Evolutionary conservation across 2,797 vertebrate genomes (phyloP).

Genomic region (Pseudochromis fuscus): DNA sequence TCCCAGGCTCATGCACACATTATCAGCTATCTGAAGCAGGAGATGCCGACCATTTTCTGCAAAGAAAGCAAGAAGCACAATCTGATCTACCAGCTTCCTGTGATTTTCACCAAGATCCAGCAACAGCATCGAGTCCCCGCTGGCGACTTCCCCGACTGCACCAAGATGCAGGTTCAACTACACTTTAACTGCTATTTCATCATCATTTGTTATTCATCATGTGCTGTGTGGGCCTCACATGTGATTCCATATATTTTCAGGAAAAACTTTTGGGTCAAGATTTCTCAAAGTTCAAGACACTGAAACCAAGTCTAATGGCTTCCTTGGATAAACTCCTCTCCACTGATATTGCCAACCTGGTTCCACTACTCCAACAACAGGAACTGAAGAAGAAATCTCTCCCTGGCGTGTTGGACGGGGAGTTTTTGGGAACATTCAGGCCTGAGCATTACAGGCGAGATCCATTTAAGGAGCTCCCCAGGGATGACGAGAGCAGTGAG

Average conservation of each 20-base stretch:
- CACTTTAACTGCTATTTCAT: background rate
- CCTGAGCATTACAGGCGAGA: conserved; percentile 83
- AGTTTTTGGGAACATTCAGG: conserved; percentile 87
- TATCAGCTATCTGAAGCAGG: conserved; percentile 90
- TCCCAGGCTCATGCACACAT: conserved; percentile 91
- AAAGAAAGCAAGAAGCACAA: conserved; percentile 92
- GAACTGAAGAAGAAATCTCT: conserved; percentile 82
- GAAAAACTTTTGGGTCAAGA: conserved; percentile 89
- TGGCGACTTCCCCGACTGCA: conserved; percentile 92
- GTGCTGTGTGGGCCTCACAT: conserved; percentile 25
- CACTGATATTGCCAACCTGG: conserved; percentile 88
- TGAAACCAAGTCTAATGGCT: conserved; percentile 89
- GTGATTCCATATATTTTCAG: conserved; percentile 74
- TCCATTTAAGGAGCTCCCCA: conserved; percentile 81
- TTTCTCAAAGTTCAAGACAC: conserved; percentile 90
- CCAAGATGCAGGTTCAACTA: conserved; percentile 90
- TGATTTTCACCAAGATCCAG: conserved; percentile 91
- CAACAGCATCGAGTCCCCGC: conserved; percentile 90
- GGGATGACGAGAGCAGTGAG: conserved; percentile 65
- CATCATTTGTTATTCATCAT: background rate
- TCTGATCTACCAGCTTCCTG: conserved; percentile 89
- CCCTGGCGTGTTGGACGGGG: conserved; percentile 85
- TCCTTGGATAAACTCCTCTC: conserved; percentile 89
- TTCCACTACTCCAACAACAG: conserved; percentile 89
- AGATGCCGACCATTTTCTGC: conserved; percentile 92